Conservation (phyloP, 2,113 vertebrate species). For the Macquaria australasica region DNA sequence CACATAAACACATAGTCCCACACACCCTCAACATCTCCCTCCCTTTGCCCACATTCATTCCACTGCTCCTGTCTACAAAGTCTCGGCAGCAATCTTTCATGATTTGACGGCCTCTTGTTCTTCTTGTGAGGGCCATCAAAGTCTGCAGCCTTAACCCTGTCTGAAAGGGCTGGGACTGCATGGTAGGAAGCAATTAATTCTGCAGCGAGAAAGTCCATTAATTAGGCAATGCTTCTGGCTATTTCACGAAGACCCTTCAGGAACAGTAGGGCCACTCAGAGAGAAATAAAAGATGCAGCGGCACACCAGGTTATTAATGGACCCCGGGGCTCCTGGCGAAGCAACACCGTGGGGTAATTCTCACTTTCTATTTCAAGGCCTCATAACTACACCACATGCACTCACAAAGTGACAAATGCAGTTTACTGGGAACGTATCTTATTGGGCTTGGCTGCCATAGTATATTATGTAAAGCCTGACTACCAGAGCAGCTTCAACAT, state of each 20-base stretch:
- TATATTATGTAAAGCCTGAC: conserved; percentile 30
- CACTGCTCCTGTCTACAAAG: conserved; percentile 34
- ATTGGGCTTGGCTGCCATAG: conserved; percentile 28
- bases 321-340: conserved; percentile 52
- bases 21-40: conserved; percentile 37
- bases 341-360: conserved; percentile 56
- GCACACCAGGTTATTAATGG: conserved; percentile 79
- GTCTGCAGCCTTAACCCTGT: conserved; percentile 59
- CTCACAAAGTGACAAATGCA: conserved; percentile 61
- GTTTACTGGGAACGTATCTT: conserved; percentile 49
- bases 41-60: conserved; percentile 39
- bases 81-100: conserved; percentile 56
- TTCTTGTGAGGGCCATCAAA: conserved; percentile 72
- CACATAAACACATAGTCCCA: conserved; percentile 26
- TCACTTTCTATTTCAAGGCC: conserved; percentile 62
- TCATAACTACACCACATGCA: conserved; percentile 50
- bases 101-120: conserved; percentile 65
- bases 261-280: conserved; percentile 61
- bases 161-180: conserved; percentile 59
- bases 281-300: conserved; percentile 71
- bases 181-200: conserved; percentile 75
- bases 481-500: conserved; percentile 11
- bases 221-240: conserved; percentile 77
- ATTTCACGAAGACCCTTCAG: conserved; percentile 68
- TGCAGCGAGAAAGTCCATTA: conserved; percentile 72